Conservation (phyloP, 2,113 vertebrate genomes). For the Centrocercus urophasianus region DNA sequence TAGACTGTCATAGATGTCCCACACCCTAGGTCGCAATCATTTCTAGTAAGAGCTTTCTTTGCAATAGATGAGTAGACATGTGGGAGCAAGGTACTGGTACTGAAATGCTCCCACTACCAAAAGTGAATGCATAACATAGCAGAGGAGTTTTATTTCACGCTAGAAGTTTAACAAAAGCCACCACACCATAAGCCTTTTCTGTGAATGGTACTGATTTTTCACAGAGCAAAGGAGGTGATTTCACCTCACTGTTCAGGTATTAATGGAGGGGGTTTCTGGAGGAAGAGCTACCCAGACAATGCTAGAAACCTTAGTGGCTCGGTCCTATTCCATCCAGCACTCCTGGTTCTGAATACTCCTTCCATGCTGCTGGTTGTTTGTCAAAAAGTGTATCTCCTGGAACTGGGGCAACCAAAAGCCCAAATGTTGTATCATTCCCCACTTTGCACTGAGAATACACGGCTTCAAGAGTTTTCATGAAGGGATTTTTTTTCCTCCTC, state of each 20-base stretch:
- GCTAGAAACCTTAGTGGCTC: slow-evolving; percentile 16
- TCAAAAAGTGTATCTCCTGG: slow-evolving; percentile 68
- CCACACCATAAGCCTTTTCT: background rate
- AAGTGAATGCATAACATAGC: background rate
- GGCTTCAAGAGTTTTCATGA: slow-evolving; percentile 78
- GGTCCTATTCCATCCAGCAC: background rate
- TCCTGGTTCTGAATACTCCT: background rate
- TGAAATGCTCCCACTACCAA: background rate
- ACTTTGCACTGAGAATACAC: slow-evolving; percentile 74
- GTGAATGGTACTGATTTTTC: background rate
- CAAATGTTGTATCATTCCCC: slow-evolving; percentile 67
- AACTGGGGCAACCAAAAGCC: slow-evolving; percentile 51
- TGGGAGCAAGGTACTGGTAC: background rate
- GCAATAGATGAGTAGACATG: background rate
- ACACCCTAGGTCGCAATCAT: background rate
- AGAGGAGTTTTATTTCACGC: background rate
- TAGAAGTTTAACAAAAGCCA: background rate
- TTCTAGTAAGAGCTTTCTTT: background rate
- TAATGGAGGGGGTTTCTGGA: slow-evolving; percentile 2
- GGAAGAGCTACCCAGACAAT: slow-evolving; percentile 7
- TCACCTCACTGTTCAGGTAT: slow-evolving; percentile 46
- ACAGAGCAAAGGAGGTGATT: background rate
- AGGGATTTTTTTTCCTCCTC: slow-evolving; percentile 71
- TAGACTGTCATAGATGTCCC: background rate
- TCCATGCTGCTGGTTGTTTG: background rate